Evolutionary conservation across 2,113 vertebrate species (phyloP).

Genomic region (Micromys minutus): DNA sequence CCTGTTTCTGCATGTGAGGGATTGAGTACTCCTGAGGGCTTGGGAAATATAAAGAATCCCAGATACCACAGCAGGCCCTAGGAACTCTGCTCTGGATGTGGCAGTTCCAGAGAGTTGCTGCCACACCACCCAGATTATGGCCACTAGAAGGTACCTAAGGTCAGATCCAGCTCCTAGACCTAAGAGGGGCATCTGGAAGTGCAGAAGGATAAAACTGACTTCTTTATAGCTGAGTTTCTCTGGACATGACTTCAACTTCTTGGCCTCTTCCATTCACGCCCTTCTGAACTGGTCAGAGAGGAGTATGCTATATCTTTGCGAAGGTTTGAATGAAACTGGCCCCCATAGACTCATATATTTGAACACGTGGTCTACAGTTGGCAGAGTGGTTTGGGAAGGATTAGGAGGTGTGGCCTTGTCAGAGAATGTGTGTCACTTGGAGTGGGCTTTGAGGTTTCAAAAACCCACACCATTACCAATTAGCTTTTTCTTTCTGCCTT

Average conservation of each 20-base stretch:
- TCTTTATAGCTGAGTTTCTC: neutral
- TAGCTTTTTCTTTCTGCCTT: neutral
- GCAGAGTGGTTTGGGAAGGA: neutral
- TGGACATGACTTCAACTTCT: neutral
- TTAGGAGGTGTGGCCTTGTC: neutral
- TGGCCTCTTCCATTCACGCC: neutral
- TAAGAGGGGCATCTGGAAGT: neutral
- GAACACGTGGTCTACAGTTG: neutral
- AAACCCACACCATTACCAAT: neutral
- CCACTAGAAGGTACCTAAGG: neutral
- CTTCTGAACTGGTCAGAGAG: neutral
- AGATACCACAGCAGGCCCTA: neutral
- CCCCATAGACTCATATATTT: neutral
- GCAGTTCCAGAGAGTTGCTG: neutral
- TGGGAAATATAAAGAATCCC: neutral
- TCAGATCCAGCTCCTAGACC: neutral
- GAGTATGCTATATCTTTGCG: neutral
- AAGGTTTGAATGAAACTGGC: neutral
- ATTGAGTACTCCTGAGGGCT: neutral
- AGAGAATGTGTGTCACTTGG: neutral
- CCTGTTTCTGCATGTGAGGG: neutral
- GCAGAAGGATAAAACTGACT: neutral
- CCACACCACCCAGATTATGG: neutral
- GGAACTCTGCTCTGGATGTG: neutral
- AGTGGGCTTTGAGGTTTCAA: neutral